phyloP scores from a whole-genome alignment of 2,888 invertebrate species.

The Temnothorax unifasciatus region DNA sequence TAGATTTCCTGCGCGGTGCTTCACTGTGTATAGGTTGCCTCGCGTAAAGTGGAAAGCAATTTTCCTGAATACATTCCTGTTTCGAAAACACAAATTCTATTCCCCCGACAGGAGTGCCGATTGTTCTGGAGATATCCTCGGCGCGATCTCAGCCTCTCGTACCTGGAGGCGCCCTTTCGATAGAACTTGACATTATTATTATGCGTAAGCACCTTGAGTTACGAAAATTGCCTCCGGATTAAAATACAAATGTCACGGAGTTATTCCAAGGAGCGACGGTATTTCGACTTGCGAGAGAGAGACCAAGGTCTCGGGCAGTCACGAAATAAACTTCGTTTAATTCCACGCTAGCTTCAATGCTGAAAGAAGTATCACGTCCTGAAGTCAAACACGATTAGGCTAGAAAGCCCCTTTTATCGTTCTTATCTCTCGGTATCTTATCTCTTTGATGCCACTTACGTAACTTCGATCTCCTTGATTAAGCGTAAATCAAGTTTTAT shows the following conservation, averaged over 20 bases:
- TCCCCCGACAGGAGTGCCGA: background rate
- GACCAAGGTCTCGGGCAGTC: background rate
- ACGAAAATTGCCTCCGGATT: conserved; percentile 12
- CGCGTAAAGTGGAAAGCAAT: conserved; percentile 32
- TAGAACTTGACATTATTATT: background rate
- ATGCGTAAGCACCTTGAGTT: background rate
- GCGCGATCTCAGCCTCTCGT: background rate
- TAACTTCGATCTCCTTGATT: conserved; percentile 10
- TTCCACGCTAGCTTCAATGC: background rate
- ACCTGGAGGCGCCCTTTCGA: background rate
- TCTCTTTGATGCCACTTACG: background rate
- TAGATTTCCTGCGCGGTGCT: conserved; percentile 17
- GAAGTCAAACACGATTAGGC: background rate
- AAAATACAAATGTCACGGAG: conserved; percentile 29
- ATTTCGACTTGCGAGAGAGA: background rate
- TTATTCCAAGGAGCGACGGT: background rate
- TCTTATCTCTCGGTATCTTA: background rate
- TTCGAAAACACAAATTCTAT: conserved; percentile 16
- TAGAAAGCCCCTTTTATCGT: background rate
- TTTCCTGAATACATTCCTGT: conserved; percentile 13
- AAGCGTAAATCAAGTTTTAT: background rate
- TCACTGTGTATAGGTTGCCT: conserved; percentile 14
- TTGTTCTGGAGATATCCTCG: background rate
- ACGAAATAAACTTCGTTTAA: conserved; percentile 1
- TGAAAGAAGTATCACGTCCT: background rate